A percentile compares a stretch with the other conserved stretches of the same genome.
These are phyloP conservation scores for Nylanderia fulva DNA, from an alignment of 1,140 invertebrate species.

Conservation along the genomic window DNA sequence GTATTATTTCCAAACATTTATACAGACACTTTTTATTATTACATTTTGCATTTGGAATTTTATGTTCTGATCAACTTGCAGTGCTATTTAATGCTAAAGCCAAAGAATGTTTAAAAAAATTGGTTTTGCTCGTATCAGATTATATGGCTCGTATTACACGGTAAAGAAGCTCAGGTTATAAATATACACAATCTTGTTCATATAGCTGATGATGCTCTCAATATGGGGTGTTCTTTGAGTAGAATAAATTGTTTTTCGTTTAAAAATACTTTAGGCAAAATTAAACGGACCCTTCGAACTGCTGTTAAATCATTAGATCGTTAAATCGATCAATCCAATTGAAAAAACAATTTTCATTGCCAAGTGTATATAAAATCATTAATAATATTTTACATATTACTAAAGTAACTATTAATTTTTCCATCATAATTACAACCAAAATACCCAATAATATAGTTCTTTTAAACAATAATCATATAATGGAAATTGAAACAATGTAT, in stretches of 20 bases:
- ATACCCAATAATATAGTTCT: not conserved
- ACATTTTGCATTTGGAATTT: conserved; percentile 3
- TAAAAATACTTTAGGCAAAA: conserved; percentile 15
- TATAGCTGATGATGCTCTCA: conserved; percentile 1
- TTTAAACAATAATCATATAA: not conserved
- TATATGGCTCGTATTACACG: no score
- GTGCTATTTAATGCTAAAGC: not conserved
- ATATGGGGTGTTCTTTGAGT: conserved; percentile 1
- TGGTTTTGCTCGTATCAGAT: not conserved
- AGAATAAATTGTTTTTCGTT: conserved; percentile 5
- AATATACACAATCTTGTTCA: conserved; percentile 15
- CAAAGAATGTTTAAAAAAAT: conserved; percentile 1
- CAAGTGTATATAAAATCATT: conserved; percentile 2
- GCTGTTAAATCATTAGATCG: not conserved
- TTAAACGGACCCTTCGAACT: conserved; percentile 8
- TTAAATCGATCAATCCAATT: not conserved
- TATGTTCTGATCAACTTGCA: conserved; percentile 2
- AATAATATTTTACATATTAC: not conserved
- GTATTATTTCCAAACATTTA: not conserved
- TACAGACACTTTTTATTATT: not conserved
- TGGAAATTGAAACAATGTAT: not conserved
- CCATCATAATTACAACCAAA: not conserved
- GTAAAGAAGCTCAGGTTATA: not conserved
- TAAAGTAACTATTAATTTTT: conserved; percentile 21
- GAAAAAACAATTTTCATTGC: not conserved